Conservation (phyloP, 1,140 invertebrate genomes). For the Brachionus rotundiformis region DNA sequence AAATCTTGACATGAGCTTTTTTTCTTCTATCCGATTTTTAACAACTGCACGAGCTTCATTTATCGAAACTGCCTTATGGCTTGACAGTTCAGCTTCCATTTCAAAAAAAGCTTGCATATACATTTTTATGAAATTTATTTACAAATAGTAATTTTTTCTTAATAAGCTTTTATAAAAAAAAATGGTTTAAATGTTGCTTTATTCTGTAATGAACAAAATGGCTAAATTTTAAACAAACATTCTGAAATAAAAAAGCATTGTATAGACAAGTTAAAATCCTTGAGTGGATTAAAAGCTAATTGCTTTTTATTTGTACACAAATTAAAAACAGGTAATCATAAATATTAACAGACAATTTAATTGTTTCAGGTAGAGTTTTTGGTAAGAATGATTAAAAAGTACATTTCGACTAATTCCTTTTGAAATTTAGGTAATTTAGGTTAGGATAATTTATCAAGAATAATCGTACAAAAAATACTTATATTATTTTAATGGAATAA, state of each 20-base stretch:
- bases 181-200: neutral
- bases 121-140: neutral
- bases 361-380: neutral
- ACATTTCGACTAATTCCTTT: neutral
- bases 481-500: no score
- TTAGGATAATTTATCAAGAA: no score
- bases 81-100: neutral
- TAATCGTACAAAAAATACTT: no score
- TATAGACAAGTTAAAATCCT: neutral
- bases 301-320: neutral
- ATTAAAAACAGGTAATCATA: neutral
- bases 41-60: slow-evolving; percentile 27
- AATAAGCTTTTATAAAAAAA: neutral
- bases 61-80: slow-evolving; percentile 1
- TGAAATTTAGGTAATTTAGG: no score
- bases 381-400: neutral
- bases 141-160: neutral
- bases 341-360: neutral
- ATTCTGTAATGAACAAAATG: neutral
- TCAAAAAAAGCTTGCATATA: slow-evolving; percentile 3
- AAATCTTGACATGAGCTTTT: neutral
- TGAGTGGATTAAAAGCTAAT: neutral
- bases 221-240: neutral
- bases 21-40: slow-evolving; percentile 37
- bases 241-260: neutral